These are phyloP conservation scores for Drosophila subquinaria DNA, from an alignment of 2,888 invertebrate species.

Conservation along the genomic window DNA sequence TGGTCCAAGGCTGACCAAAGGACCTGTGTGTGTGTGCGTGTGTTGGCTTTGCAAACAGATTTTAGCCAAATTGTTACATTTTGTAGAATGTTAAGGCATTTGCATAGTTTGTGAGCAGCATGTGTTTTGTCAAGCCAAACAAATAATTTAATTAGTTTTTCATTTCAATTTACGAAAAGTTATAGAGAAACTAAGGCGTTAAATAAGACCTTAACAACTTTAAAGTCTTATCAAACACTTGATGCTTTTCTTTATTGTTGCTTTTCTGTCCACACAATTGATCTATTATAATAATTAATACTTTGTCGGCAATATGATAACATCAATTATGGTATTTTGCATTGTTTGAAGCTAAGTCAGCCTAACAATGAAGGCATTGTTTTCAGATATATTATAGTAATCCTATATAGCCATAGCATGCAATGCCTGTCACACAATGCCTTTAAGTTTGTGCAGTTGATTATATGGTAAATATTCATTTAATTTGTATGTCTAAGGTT, in stretches of 20 bases:
- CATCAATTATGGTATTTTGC: slow-evolving; percentile 41
- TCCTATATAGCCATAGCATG: slow-evolving; percentile 32
- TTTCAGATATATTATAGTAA: slow-evolving; percentile 18
- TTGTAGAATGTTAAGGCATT: slow-evolving; percentile 16
- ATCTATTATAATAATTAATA: slow-evolving; percentile 42
- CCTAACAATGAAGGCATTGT: slow-evolving; percentile 55
- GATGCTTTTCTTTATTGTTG: background rate
- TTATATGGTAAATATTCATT: slow-evolving; percentile 26
- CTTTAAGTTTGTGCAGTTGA: slow-evolving; percentile 46
- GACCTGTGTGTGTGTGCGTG: slow-evolving; percentile 3
- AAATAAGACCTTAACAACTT: background rate
- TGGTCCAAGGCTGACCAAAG: slow-evolving; percentile 47
- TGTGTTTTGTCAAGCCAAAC: slow-evolving; percentile 32
- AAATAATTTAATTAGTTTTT: slow-evolving; percentile 24
- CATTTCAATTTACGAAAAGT: slow-evolving; percentile 17
- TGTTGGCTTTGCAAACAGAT: slow-evolving; percentile 55
- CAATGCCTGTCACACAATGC: slow-evolving; percentile 37
- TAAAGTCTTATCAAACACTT: slow-evolving; percentile 5
- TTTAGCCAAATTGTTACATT: slow-evolving; percentile 65
- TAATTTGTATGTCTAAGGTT: background rate
- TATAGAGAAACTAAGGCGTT: slow-evolving; percentile 12
- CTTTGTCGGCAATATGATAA: slow-evolving; percentile 33
- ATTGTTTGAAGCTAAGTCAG: slow-evolving; percentile 30
- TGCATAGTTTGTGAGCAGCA: slow-evolving; percentile 10
- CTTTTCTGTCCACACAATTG: slow-evolving; percentile 11